A percentile compares a stretch with the other conserved stretches of the same genome.
These are phyloP conservation scores for Noctua janthe DNA, from an alignment of 2,888 invertebrate species.

Conservation along the genomic window DNA sequence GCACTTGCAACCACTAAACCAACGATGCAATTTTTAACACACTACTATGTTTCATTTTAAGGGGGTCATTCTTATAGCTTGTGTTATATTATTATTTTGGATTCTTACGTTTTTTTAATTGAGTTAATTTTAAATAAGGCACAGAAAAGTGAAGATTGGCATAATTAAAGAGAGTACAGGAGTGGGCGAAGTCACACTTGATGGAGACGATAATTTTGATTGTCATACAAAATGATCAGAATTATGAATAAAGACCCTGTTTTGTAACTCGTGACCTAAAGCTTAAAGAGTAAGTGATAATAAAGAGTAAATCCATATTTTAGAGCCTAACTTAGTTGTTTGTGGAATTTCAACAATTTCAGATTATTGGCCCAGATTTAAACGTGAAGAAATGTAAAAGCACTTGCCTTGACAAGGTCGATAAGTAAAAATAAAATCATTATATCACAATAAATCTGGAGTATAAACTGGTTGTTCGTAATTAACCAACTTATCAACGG, in stretches of 20 bases:
- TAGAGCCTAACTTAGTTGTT: background rate
- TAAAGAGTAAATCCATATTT: background rate
- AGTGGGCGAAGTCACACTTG: background rate
- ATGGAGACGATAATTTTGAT: background rate
- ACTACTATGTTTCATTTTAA: too few species aligned
- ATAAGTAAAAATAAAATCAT: background rate
- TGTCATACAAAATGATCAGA: background rate
- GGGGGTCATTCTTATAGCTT: background rate
- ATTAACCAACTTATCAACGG: slow-evolving; percentile 3
- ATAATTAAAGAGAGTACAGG: background rate
- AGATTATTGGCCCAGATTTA: background rate
- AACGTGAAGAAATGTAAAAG: slow-evolving; percentile 26
- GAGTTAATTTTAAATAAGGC: background rate
- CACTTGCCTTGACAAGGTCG: slow-evolving; percentile 16
- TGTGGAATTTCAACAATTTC: background rate
- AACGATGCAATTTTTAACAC: too few species aligned
- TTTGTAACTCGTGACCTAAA: background rate
- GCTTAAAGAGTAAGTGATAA: background rate
- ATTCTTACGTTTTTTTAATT: background rate
- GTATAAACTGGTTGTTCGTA: slow-evolving; percentile 32
- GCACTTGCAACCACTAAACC: background rate
- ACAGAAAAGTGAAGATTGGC: background rate
- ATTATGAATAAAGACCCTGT: background rate
- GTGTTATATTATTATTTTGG: background rate
- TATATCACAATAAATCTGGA: slow-evolving; percentile 21